Evolutionary conservation across 2,797 vertebrate species (phyloP), one percentile per base, ranked within the genome.

Genomic region (Urocyon cinereoargenteus): DNA sequence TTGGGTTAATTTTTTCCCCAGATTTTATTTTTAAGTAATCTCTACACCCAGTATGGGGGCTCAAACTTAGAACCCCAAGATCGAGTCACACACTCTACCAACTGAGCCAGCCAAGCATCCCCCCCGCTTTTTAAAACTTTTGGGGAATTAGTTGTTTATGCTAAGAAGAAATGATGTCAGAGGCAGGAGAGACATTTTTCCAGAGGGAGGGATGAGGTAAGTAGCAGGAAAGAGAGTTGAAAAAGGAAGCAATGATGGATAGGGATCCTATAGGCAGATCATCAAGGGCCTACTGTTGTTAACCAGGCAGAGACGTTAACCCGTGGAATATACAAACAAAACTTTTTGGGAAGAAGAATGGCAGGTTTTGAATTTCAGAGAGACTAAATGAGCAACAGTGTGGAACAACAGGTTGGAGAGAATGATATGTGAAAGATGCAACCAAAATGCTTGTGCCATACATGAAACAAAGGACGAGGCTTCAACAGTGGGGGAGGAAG

Each of bases 91-190:
- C 21, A 21, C 26, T 49, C 73, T 51, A 75, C 45, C 73, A 51
- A 51, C 26, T 77, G 45, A 10, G 45, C 26, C 73, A 77, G 45
- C 15, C 45, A 51, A 28, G 26, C 16, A 18, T 1, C 8, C 18
- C 4, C 0, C n/a, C 15, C 18, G 1, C 1, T n/a, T n/a, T 53
- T 78, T 55, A 6, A n/a, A 55, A 78, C 22, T 59, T 62, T 64
- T 86, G 45, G 18, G 88, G 26, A 95, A 93, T 66, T 55, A 14
- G 18, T 10, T 88, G 26, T 94, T 94, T 16, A 72, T 73, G 96
- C 36, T 61, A 94, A 40, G 59, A 75, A 96, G 93, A 78, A 72
- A 73, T 28, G 14, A 51, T 21, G 7, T 68, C 31, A 68, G 55
- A 90, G 86, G 36, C 26, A 91, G 28, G 59, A 81, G 75, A 90